Evolutionary conservation across 2,888 invertebrate species (phyloP).

Genomic region (Bombyx huttoni): DNA sequence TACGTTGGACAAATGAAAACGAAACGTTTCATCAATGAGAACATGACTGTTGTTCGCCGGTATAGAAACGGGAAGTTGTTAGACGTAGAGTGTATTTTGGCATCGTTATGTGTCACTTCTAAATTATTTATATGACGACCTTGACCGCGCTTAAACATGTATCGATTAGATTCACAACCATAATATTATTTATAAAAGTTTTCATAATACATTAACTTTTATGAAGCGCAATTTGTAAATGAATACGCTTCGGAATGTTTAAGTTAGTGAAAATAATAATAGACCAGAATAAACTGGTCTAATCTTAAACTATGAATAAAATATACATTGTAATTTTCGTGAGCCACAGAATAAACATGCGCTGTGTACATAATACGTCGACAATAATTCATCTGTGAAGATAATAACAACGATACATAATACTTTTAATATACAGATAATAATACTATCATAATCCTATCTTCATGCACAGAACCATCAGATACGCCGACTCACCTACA

Average conservation of each 20-base stretch:
- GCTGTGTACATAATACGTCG: slow-evolving; percentile 21
- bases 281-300: background rate
- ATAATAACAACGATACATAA: background rate
- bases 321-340: background rate
- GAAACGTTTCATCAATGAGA: slow-evolving; percentile 16
- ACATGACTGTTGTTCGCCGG: slow-evolving; percentile 4
- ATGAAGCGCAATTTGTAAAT: no score
- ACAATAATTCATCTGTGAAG: slow-evolving; percentile 11
- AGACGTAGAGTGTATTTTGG: slow-evolving; percentile 15
- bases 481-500: background rate
- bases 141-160: slow-evolving; percentile 16
- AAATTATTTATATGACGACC: slow-evolving; percentile 13
- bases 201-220: background rate
- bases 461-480: background rate
- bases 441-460: background rate
- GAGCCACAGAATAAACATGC: background rate
- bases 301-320: slow-evolving; percentile 10
- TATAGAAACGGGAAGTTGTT: slow-evolving; percentile 19
- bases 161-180: slow-evolving; percentile 11
- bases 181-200: background rate
- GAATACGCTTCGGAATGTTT: no score
- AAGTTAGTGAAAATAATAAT: no score
- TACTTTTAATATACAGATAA: background rate
- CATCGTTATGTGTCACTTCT: slow-evolving; percentile 9
- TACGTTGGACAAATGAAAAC: slow-evolving; percentile 22